These are phyloP conservation scores for Oligia strigilis DNA, from an alignment of 2,888 invertebrate species.

Conservation along the genomic window DNA sequence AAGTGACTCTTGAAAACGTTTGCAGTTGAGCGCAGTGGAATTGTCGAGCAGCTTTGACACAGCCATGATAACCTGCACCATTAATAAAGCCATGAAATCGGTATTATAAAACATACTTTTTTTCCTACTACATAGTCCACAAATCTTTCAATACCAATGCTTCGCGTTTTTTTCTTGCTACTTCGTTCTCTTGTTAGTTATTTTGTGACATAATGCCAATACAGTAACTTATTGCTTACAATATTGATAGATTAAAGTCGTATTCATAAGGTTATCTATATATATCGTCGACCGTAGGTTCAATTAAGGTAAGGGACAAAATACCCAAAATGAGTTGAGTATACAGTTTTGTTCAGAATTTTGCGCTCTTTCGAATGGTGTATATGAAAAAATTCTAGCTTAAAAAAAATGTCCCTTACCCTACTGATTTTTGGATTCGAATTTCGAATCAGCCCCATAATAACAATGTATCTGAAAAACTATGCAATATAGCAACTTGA, in stretches of 20 bases:
- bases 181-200: not conserved
- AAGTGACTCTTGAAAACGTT: conserved; percentile 98
- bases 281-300: too few species aligned
- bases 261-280: not conserved
- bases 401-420: too few species aligned
- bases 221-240: not conserved
- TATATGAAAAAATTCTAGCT: too few species aligned
- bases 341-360: too few species aligned
- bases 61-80: conserved; percentile 96
- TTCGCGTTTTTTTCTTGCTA: not conserved
- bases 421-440: too few species aligned
- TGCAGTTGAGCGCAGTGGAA: conserved; percentile 97
- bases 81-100: not conserved
- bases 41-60: conserved; percentile 98
- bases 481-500: too few species aligned
- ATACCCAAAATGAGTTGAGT: too few species aligned
- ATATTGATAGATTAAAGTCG: not conserved
- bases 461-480: too few species aligned
- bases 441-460: too few species aligned
- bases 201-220: not conserved
- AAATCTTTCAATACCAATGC: too few species aligned
- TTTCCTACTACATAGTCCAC: not conserved
- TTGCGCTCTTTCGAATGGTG: too few species aligned
- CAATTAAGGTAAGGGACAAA: too few species aligned
- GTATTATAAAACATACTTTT: not conserved